Evolutionary conservation across 2,888 invertebrate species (phyloP).

Genomic region (Biston stratarius): DNA sequence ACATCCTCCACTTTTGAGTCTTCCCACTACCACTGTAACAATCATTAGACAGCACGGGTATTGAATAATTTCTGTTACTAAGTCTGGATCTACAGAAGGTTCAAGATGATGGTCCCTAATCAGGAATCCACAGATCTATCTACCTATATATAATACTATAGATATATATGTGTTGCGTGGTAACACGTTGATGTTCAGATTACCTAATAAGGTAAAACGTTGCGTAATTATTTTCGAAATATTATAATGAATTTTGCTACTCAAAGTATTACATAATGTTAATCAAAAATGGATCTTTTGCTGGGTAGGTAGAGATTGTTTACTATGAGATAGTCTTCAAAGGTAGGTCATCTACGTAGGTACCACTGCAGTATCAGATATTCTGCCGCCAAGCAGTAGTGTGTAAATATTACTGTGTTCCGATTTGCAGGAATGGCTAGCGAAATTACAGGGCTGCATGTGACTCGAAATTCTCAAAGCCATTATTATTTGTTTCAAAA

Average conservation of each 20-base stretch:
- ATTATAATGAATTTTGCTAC: background rate
- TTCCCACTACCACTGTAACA: slow-evolving; percentile 13
- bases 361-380: no score
- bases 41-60: slow-evolving; percentile 6
- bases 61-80: slow-evolving; percentile 13
- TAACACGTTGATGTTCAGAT: background rate
- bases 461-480: no score
- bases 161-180: background rate
- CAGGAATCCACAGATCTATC: background rate
- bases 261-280: background rate
- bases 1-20: slow-evolving; percentile 19
- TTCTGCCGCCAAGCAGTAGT: no score
- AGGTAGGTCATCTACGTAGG: no score
- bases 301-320: background rate
- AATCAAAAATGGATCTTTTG: background rate
- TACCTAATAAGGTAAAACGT: background rate
- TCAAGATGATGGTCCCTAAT: background rate
- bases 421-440: no score
- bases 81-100: slow-evolving; percentile 1
- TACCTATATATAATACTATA: no score
- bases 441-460: no score
- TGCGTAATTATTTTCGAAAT: background rate
- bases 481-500: no score
- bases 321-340: no score
- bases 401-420: no score